Base-by-base conservation (phyloP, 2,113 vertebrate species). In the Sander lucioperca region DNA sequence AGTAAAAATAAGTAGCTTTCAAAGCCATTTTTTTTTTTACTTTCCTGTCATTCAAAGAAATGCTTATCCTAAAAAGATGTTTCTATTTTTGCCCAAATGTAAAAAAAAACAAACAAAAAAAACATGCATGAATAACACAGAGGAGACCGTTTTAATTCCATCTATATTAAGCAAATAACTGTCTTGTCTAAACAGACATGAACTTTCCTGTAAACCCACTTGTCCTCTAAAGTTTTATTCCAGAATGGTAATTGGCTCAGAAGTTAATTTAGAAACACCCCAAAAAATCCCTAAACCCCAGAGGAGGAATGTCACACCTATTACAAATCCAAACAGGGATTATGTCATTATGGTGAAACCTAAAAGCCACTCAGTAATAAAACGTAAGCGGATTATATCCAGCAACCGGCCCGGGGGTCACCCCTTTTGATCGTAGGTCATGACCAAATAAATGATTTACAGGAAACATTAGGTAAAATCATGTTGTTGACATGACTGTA, bases 361-460 rank as follows among this genome's bases (percentile, higher is more conserved):
- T 67, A 64, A 84, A 91, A 80, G 73, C 59, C 56, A 48, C 75
- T 80, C 65, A 30, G 79, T 86, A 70, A 86, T 88, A 82, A 83
- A 83, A 76, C 13, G 1, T 86, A 88, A 90, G 85, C 89, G 85
- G 86, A 90, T 93, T 93, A 90, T 43, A 64, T 48, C 25, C 47
- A 73, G 84, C 74, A 33, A 33, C 71, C 33, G 43, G 21, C 12
- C 45, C 36, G 2, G 10, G 83, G 83, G 84, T 86, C 79, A 77
- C 65, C 58, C 74, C 61, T 59, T 74, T 45, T 62, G 74, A 77
- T 68, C 59, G 1, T 15, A 87, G 79, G 77, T 85, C 84, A 13
- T 11, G 39, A 39, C 76, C 79, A 85, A 79, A 76, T 53, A 14
- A 73, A 39, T 25, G 75, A 79, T 71, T 70, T 21, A 79, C 58